phyloP scores from a whole-genome alignment of 2,797 vertebrate species.

The Geotrypetes seraphini region DNA sequence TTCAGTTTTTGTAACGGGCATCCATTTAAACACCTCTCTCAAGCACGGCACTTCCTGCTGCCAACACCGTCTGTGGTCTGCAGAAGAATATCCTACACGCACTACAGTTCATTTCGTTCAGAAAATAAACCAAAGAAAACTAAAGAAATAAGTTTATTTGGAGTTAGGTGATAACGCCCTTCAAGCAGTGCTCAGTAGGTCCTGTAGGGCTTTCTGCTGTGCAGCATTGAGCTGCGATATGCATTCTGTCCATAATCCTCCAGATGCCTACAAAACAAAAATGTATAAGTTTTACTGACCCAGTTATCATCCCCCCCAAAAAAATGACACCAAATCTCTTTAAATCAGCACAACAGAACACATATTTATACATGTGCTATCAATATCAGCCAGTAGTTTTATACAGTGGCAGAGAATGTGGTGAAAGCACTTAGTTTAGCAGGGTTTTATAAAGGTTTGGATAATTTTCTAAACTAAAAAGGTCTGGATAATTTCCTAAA shows the following conservation, averaged over 20 bases:
- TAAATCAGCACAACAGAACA: too few relatives aligned
- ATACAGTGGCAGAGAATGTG: too few relatives aligned
- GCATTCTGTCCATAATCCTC: slow-evolving; percentile 89
- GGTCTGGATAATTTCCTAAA: too few relatives aligned
- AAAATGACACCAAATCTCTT: too few relatives aligned
- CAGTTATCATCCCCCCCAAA: too few relatives aligned
- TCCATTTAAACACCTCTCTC: slow-evolving; percentile 27
- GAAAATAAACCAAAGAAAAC: slow-evolving; percentile 70
- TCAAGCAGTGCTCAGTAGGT: slow-evolving; percentile 90
- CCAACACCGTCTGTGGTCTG: slow-evolving; percentile 33
- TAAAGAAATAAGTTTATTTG: slow-evolving; percentile 70
- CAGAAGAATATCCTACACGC: slow-evolving; percentile 54
- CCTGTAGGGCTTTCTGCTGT: slow-evolving; percentile 93
- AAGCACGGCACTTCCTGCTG: slow-evolving; percentile 37
- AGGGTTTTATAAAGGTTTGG: too few relatives aligned
- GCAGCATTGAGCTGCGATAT: slow-evolving; percentile 81
- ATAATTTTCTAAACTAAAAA: too few relatives aligned
- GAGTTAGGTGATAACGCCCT: slow-evolving; percentile 60
- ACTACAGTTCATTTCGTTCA: slow-evolving; percentile 62
- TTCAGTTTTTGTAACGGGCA: slow-evolving; percentile 34
- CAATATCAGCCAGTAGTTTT: too few relatives aligned
- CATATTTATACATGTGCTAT: too few relatives aligned
- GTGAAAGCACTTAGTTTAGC: too few relatives aligned
- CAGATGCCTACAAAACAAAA: slow-evolving; percentile 80
- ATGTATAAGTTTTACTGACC: too few relatives aligned